Evolutionary conservation across 2,113 vertebrate genomes (phyloP), one percentile per base, ranked within the genome.

Genomic region (Urocynchramus pylzowi): DNA sequence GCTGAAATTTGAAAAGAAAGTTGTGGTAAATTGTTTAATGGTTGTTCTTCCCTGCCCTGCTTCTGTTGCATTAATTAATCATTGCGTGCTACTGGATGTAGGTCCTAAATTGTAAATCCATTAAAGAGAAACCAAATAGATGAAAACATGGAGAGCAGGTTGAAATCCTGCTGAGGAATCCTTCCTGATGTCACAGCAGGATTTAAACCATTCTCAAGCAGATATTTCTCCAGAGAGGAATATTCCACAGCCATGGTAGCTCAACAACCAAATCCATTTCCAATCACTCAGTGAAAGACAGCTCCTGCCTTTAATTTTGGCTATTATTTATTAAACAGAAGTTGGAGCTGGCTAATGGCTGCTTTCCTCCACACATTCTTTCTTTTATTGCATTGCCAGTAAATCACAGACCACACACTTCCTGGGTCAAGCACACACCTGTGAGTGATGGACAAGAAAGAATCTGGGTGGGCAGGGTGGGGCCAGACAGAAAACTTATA

Each of bases 1-100:
- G 96, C 99, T 99, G 98, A n/a, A 97, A 96, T 89, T 91, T 79
- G 95, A 94, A 94, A 88, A 94, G 69, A 96, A 92, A 70, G 35
- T 33, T 6, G 53, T 6, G 10, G 31, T 84, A 68, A 59, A 56
- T 56, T 84, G 84, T 68, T 19, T 37, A 87, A 60, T 18, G 19
- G 17, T 27, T 86, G 52, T 23, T 81, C 61, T 84, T 69, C 2
- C 16, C 30, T 93, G 57, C 8, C 28, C 42, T 80, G 44, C n/a
- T 80, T 84, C 64, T 84, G 33, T 50, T 67, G 33, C 14, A 68
- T 70, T 78, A 77, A 41, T 76, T 41, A 81, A 74, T 31, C 47
- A 78, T 7, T 71, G 37, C 31, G 39, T 53, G 21, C 15, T 77
- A 47, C 39, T 74, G 42, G 20, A 44, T 60, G 37, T 39, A 65